Percentiles rank a stretch among this genome's conserved stretches.
Conservation (phyloP, 2,113 vertebrate genomes). For the Rhinolophus ferrumequinum region DNA sequence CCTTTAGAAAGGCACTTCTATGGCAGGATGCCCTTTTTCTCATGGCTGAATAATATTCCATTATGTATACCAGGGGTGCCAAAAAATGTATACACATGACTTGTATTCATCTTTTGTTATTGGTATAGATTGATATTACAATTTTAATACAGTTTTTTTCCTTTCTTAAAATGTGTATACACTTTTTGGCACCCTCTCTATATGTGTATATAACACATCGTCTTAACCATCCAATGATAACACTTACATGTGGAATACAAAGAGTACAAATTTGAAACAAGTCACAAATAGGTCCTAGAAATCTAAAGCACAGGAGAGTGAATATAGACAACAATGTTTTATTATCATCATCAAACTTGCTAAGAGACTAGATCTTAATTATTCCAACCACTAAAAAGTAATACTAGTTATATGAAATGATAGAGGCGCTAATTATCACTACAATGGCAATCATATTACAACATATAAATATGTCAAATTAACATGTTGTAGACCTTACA, state of each 20-base stretch:
- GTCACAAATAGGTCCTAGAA: not conserved
- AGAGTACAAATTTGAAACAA: not conserved
- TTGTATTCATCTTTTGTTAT: too few relatives aligned
- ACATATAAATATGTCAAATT: not conserved
- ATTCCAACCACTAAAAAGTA: not conserved
- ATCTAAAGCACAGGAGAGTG: not conserved
- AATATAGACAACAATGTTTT: not conserved
- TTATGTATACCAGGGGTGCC: not conserved
- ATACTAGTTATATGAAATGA: not conserved
- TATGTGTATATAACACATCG: too few relatives aligned
- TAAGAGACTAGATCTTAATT: not conserved
- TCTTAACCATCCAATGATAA: too few relatives aligned
- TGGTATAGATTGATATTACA: too few relatives aligned
- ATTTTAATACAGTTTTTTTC: too few relatives aligned
- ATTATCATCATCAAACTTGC: not conserved
- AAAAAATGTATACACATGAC: too few relatives aligned
- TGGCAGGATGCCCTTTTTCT: not conserved
- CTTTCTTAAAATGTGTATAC: too few relatives aligned
- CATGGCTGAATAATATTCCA: not conserved
- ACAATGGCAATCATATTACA: not conserved
- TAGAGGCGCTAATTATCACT: not conserved
- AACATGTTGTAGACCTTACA: not conserved
- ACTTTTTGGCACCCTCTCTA: too few relatives aligned
- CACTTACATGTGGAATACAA: too few relatives aligned
- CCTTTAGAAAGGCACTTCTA: not conserved